Evolutionary conservation across 2,113 vertebrate genomes (phyloP).

Genomic region (Austrofundulus limnaeus): DNA sequence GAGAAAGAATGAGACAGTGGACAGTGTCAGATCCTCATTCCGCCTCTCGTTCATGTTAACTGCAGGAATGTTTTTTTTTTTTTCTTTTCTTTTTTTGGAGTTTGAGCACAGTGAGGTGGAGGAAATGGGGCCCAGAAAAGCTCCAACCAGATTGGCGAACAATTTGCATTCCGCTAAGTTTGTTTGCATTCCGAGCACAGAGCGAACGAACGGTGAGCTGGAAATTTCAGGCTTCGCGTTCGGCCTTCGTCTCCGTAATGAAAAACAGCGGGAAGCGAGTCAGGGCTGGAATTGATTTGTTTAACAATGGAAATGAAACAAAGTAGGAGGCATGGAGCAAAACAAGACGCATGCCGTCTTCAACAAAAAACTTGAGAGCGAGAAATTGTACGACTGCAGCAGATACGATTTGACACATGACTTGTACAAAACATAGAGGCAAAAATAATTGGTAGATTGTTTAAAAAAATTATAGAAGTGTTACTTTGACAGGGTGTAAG

Average conservation of each 20-base stretch:
- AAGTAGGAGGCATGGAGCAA: slow-evolving; percentile 71
- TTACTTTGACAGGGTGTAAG: slow-evolving; percentile 2
- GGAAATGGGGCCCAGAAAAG: slow-evolving; percentile 69
- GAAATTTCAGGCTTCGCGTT: slow-evolving; percentile 76
- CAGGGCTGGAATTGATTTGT: slow-evolving; percentile 77
- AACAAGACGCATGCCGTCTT: slow-evolving; percentile 64
- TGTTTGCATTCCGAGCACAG: slow-evolving; percentile 75
- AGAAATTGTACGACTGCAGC: slow-evolving; percentile 69
- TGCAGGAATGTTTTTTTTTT: slow-evolving; percentile 57
- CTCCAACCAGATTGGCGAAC: slow-evolving; percentile 65
- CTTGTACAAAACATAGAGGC: slow-evolving; percentile 56
- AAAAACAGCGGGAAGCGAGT: slow-evolving; percentile 77
- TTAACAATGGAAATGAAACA: slow-evolving; percentile 79
- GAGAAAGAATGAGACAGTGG: slow-evolving; percentile 45
- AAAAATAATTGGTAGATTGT: slow-evolving; percentile 60
- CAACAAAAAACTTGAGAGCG: slow-evolving; percentile 68
- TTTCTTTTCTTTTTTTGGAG: no score
- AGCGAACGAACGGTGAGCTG: slow-evolving; percentile 69
- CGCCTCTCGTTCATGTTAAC: slow-evolving; percentile 60
- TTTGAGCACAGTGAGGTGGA: slow-evolving; percentile 56
- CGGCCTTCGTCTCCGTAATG: slow-evolving; percentile 70
- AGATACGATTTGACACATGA: slow-evolving; percentile 71
- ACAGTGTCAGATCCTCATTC: slow-evolving; percentile 65
- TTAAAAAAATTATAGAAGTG: slow-evolving; percentile 10
- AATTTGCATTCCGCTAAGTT: slow-evolving; percentile 77